These are phyloP conservation scores for Phenganax stokvisi DNA, from an alignment of 92 coral and sea anemone species.

Conservation along the genomic window DNA sequence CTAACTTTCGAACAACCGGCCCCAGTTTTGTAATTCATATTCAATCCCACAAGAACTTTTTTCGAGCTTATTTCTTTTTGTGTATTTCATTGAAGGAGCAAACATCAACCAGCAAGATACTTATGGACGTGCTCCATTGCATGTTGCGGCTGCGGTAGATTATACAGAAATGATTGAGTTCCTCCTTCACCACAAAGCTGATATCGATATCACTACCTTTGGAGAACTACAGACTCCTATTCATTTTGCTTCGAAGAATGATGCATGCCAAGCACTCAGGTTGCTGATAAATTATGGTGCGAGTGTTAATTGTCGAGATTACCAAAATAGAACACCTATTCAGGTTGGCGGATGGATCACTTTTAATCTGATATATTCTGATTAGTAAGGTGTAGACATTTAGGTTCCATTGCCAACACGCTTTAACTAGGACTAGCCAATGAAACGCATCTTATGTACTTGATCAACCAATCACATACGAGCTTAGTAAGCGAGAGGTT, in stretches of 20 bases:
- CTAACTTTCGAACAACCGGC: too few species aligned
- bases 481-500: too few species aligned
- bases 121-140: slow-evolving; percentile 35
- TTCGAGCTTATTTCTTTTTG: not conserved
- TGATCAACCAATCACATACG: too few species aligned
- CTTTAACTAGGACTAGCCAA: too few species aligned
- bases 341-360: not conserved
- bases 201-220: slow-evolving; percentile 24
- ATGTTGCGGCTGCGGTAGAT: slow-evolving; percentile 27
- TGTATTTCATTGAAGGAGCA: slow-evolving; percentile 7
- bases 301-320: slow-evolving; percentile 21
- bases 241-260: slow-evolving; percentile 37
- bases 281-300: slow-evolving; percentile 26
- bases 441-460: too few species aligned
- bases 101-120: slow-evolving; percentile 36
- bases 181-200: slow-evolving; percentile 15
- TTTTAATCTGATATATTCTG: not conserved
- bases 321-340: slow-evolving; percentile 34
- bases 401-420: too few species aligned
- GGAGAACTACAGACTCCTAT: slow-evolving; percentile 37
- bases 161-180: slow-evolving; percentile 41
- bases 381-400: not conserved
- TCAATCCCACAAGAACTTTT: not conserved
- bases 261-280: slow-evolving; percentile 37
- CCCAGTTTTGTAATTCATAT: too few species aligned